Evolutionary conservation across 2,113 vertebrate genomes (phyloP).

Genomic region (Oncorhynchus kisutch): DNA sequence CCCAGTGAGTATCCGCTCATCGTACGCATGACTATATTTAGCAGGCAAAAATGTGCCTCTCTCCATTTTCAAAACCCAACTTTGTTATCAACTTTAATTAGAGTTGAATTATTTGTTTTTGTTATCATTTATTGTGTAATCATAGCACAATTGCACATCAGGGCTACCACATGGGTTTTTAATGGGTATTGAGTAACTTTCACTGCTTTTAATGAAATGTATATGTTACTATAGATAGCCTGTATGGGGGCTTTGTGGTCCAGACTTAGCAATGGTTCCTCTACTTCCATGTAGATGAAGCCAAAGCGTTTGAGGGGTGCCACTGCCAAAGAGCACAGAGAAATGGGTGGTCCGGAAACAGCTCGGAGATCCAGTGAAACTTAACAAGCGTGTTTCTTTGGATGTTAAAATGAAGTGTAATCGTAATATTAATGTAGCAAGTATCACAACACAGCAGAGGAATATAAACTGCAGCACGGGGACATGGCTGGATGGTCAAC

Average conservation of each 20-base stretch:
- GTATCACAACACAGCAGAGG: constrained; percentile 66
- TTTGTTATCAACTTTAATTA: neutral
- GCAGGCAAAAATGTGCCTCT: neutral
- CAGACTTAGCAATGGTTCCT: constrained; percentile 47
- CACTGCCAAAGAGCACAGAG: constrained; percentile 59
- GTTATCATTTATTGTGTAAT: constrained; percentile 24
- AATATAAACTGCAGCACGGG: constrained; percentile 65
- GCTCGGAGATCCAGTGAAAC: constrained; percentile 60
- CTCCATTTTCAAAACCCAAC: neutral
- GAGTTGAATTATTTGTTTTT: constrained; percentile 10
- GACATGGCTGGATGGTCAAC: constrained; percentile 47
- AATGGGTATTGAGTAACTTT: constrained; percentile 29
- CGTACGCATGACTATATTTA: neutral
- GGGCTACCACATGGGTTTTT: constrained; percentile 23
- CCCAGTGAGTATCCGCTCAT: neutral
- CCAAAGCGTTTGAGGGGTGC: constrained; percentile 29
- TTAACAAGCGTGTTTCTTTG: constrained; percentile 68
- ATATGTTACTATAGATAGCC: constrained; percentile 31
- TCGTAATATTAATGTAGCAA: constrained; percentile 68
- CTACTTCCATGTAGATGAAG: constrained; percentile 43
- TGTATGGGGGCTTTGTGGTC: constrained; percentile 40
- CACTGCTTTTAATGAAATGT: constrained; percentile 24
- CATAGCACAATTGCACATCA: constrained; percentile 19
- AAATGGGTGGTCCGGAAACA: constrained; percentile 69
- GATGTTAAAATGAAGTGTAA: constrained; percentile 66